Evolutionary conservation across 2,888 invertebrate species (phyloP), one percentile per base, ranked within the genome.

Genomic region (Macaria liturata): DNA sequence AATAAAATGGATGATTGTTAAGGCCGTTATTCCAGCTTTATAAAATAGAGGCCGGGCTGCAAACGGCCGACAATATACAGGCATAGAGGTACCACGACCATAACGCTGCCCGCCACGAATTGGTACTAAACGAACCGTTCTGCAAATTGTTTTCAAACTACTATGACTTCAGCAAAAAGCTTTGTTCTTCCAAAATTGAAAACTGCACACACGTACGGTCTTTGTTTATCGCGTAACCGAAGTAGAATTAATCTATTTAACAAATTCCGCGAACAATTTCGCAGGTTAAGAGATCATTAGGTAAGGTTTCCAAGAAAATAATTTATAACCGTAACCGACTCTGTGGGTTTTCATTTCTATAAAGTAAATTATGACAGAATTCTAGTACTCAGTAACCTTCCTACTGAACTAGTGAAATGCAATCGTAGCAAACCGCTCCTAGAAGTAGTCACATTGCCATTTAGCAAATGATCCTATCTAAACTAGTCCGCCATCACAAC

Each of bases 1-100:
- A 66, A 71, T 69, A 69, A 72, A 78, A 74, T 71, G 68, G 69
- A 74, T 73, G 71, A 75, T 72, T 70, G 73, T 70, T 74, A 71
- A 72, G 65, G 69, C 71, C 64, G 69, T 74, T 73, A 73, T 71
- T 68, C 62, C 71, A 59, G 71, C 65, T 70, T 75, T 71, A 72
- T 76, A 75, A 78, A 60, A 78, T 76, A 76, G 71, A 76, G 55
- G 52, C 46, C 45, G 51, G 54, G 66, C 64, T 68, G 69, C 63
- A 67, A 72, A 70, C 68, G 73, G 70, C 70, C 66, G 66, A 67
- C 64, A 51, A 50, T 57, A 54, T 49, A 54, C 46, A 32, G 54
- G 47, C 46, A 58, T 49, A 54, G 57, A 49, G 43, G 32, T 37
- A n/a, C 50, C 31, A 32, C 46, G 49, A 45, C 34, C 51, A 50